These are phyloP conservation scores for Anguilla megastoma DNA, from an alignment of 2,797 vertebrate genomes.

Conservation along the genomic window DNA sequence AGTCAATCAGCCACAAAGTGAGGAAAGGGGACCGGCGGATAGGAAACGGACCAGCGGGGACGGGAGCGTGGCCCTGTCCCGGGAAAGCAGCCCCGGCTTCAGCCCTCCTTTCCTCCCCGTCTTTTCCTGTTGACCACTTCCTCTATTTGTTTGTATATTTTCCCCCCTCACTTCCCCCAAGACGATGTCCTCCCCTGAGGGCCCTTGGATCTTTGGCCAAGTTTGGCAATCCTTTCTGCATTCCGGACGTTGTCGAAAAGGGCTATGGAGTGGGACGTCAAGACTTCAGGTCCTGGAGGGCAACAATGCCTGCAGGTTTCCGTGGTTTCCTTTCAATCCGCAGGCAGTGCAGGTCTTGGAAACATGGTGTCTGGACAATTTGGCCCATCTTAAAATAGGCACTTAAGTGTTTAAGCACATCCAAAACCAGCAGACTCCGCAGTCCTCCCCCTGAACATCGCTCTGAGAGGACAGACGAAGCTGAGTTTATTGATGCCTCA, in stretches of 20 bases:
- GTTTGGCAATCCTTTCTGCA: constrained; percentile 55
- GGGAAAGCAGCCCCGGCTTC: constrained; percentile 59
- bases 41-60: constrained; percentile 66
- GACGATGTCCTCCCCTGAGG: constrained; percentile 68
- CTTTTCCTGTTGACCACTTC: constrained; percentile 76
- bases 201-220: constrained; percentile 42
- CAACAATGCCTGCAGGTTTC: not conserved
- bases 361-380: not conserved
- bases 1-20: constrained; percentile 52
- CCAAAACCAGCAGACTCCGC: too few species aligned
- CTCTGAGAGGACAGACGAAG: too few species aligned
- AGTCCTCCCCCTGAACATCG: too few species aligned
- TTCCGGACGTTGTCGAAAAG: constrained; percentile 67
- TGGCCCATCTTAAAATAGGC: too few species aligned
- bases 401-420: too few species aligned
- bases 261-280: constrained; percentile 65
- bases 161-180: constrained; percentile 59
- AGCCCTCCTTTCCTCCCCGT: constrained; percentile 70
- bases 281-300: not conserved
- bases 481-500: too few species aligned
- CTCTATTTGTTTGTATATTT: constrained; percentile 71
- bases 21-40: constrained; percentile 65
- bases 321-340: constrained; percentile 1
- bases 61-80: constrained; percentile 65
- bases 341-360: not conserved